A percentile compares a stretch with the other conserved stretches of the same genome.
These are phyloP conservation scores for Chaenocephalus aceratus DNA, from an alignment of 2,113 vertebrate species.

Conservation along the genomic window DNA sequence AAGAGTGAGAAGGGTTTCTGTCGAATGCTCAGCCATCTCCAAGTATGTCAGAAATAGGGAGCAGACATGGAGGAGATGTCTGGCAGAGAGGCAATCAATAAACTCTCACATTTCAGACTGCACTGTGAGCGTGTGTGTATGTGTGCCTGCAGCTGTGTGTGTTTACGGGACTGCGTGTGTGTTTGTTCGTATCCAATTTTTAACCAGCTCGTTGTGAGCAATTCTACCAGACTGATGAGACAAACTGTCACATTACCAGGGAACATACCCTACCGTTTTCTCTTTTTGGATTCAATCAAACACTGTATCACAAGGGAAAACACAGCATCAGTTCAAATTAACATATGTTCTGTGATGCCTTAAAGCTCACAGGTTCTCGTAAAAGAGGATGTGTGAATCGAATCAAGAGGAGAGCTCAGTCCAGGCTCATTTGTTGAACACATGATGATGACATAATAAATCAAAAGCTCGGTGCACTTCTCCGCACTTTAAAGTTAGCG, in stretches of 20 bases:
- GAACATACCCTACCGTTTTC: background rate
- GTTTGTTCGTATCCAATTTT: slow-evolving; percentile 32
- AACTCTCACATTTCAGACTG: slow-evolving; percentile 63
- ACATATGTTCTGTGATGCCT: slow-evolving; percentile 6
- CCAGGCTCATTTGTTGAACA: slow-evolving; percentile 12
- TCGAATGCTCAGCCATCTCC: slow-evolving; percentile 40
- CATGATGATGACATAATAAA: slow-evolving; percentile 30
- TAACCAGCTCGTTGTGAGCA: slow-evolving; percentile 36
- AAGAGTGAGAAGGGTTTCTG: slow-evolving; percentile 39
- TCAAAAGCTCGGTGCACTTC: slow-evolving; percentile 19
- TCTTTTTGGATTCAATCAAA: background rate
- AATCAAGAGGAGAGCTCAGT: slow-evolving; percentile 1
- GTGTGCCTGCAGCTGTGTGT: background rate
- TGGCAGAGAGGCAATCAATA: slow-evolving; percentile 72
- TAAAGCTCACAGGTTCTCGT: background rate
- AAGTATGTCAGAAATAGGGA: slow-evolving; percentile 60
- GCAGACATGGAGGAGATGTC: slow-evolving; percentile 49
- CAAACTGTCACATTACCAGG: slow-evolving; percentile 52
- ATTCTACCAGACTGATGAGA: slow-evolving; percentile 45
- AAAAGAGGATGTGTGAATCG: background rate
- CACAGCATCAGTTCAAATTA: slow-evolving; percentile 2
- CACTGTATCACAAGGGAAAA: background rate
- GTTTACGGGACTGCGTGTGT: slow-evolving; percentile 1
- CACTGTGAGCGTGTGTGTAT: background rate
- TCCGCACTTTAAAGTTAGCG: background rate